Evolutionary conservation across 2,113 vertebrate genomes (phyloP).

Genomic region (Lepus timidus): DNA sequence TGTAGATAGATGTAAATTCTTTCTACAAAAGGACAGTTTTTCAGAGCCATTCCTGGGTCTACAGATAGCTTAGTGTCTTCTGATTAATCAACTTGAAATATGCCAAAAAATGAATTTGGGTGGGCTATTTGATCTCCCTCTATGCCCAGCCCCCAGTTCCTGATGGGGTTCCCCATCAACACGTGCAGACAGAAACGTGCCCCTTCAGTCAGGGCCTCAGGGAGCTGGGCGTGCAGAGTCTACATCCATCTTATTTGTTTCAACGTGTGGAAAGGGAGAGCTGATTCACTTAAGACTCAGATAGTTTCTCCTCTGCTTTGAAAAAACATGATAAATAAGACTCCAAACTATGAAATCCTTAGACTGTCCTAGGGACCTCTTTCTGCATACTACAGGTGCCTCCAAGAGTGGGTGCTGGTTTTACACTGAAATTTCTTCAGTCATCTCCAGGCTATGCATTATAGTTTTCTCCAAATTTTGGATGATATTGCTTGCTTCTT

Average conservation of each 20-base stretch:
- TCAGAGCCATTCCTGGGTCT: neutral
- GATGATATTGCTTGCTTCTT: neutral
- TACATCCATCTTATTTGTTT: neutral
- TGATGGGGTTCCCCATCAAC: neutral
- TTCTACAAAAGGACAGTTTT: neutral
- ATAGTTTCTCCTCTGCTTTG: neutral
- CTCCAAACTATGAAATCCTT: neutral
- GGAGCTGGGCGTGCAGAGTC: neutral
- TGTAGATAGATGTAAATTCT: neutral
- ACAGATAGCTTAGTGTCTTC: neutral
- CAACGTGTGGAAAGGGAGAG: neutral
- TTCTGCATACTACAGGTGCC: neutral
- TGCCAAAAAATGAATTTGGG: neutral
- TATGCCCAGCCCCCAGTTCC: neutral
- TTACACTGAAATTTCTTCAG: neutral
- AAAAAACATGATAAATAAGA: neutral
- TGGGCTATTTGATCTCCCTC: neutral
- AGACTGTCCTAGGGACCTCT: neutral
- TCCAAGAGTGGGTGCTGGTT: neutral
- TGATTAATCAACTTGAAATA: neutral
- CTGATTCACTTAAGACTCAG: neutral
- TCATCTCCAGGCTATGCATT: neutral
- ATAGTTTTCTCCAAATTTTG: neutral
- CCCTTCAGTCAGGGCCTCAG: neutral
- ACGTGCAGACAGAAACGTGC: neutral